These are phyloP conservation scores for Caenorhabditis latens DNA, from an alignment of 1,140 invertebrate species.

Conservation along the genomic window DNA sequence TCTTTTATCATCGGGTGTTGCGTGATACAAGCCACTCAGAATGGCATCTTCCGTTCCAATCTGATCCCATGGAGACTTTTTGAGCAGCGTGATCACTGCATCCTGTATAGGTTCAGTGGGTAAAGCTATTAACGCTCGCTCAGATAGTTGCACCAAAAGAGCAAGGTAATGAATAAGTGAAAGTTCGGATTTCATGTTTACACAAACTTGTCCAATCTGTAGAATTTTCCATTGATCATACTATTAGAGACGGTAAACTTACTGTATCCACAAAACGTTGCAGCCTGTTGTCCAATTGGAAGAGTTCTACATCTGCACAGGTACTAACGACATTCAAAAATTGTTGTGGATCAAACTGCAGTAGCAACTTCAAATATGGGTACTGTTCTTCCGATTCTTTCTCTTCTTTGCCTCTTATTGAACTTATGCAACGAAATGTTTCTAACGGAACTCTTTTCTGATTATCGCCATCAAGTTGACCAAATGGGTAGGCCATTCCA, in stretches of 20 bases:
- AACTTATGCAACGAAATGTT: constrained; percentile 67
- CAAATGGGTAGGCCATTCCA: constrained; percentile 89
- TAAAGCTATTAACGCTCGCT: constrained; percentile 31
- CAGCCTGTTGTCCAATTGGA: constrained; percentile 68
- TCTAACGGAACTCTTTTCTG: constrained; percentile 85
- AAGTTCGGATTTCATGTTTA: constrained; percentile 30
- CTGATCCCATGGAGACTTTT: constrained; percentile 36
- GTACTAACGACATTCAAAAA: constrained; percentile 85
- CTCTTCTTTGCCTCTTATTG: constrained; percentile 59
- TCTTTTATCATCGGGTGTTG: constrained; percentile 13
- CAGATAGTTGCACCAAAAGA: constrained; percentile 16
- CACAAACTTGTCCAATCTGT: constrained; percentile 31
- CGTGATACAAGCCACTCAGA: constrained; percentile 2
- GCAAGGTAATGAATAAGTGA: constrained; percentile 57
- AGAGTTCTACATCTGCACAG: constrained; percentile 71
- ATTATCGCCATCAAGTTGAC: constrained; percentile 85
- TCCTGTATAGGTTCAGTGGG: constrained; percentile 9
- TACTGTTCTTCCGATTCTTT: constrained; percentile 58
- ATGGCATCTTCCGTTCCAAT: background rate
- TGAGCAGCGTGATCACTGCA: constrained; percentile 14
- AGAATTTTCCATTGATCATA: background rate
- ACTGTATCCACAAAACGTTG: constrained; percentile 64
- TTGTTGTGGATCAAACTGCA: constrained; percentile 87
- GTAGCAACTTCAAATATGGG: constrained; percentile 82
- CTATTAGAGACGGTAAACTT: background rate